Evolutionary conservation across 2,797 vertebrate species (phyloP).

Genomic region (Spinus olivaceus): DNA sequence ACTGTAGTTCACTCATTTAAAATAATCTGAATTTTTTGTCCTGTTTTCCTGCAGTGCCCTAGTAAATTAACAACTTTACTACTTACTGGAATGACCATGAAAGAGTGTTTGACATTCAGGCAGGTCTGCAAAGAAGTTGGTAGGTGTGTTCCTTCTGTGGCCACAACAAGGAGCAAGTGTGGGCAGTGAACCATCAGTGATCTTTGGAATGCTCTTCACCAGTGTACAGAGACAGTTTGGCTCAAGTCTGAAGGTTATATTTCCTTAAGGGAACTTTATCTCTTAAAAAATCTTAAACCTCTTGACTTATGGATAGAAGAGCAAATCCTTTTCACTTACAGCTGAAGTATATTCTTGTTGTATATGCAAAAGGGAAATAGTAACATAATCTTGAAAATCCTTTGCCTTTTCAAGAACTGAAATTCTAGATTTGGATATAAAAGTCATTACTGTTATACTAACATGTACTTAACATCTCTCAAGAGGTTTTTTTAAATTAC

Average conservation of each 20-base stretch:
- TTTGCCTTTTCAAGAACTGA: neutral
- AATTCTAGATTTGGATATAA: neutral
- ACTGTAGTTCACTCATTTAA: neutral
- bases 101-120: neutral
- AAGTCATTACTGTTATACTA: neutral
- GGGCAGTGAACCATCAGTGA: conserved; percentile 5
- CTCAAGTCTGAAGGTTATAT: conserved; percentile 10
- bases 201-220: neutral
- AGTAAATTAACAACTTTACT: conserved; percentile 16
- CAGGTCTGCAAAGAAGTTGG: neutral
- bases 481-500: neutral
- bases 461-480: neutral
- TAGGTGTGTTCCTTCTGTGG: neutral
- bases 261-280: neutral
- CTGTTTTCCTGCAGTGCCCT: neutral
- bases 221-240: neutral
- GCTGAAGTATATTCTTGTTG: neutral
- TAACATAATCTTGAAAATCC: neutral
- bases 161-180: neutral
- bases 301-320: neutral
- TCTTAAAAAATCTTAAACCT: neutral
- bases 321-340: neutral
- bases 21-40: neutral
- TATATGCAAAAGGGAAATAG: neutral
- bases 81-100: neutral